A percentile compares a stretch with the other conserved stretches of the same genome.
These are phyloP conservation scores for Crocidura indochinensis DNA, from an alignment of 2,797 vertebrate genomes.

Conservation along the genomic window DNA sequence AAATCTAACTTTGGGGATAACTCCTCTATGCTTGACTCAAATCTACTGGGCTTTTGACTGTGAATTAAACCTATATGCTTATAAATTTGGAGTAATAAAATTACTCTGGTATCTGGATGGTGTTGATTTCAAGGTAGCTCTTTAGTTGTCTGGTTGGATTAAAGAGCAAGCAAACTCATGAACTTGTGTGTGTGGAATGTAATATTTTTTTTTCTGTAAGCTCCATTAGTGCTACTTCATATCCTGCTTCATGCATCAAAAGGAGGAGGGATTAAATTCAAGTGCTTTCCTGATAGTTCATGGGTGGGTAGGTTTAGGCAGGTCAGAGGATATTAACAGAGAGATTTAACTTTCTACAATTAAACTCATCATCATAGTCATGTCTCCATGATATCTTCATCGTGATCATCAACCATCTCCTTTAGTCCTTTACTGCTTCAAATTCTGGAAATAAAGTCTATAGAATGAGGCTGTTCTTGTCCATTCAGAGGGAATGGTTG, in stretches of 20 bases:
- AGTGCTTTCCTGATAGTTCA: neutral
- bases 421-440: neutral
- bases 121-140: slow-evolving; percentile 65
- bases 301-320: neutral
- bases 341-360: neutral
- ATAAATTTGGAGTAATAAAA: slow-evolving; percentile 55
- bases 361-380: neutral
- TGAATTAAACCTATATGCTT: slow-evolving; percentile 68
- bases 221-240: neutral
- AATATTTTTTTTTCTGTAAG: neutral
- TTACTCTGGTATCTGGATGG: slow-evolving; percentile 46
- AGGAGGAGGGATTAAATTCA: too few relatives aligned
- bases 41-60: slow-evolving; percentile 60
- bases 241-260: too few relatives aligned
- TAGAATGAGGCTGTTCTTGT: neutral
- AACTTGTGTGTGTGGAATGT: neutral
- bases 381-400: neutral
- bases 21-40: slow-evolving; percentile 41
- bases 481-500: neutral
- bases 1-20: slow-evolving; percentile 72
- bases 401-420: too few relatives aligned
- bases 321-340: neutral
- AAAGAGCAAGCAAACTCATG: slow-evolving; percentile 10
- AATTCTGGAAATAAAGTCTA: slow-evolving; percentile 52
- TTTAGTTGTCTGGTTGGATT: slow-evolving; percentile 58